A percentile compares a stretch with the other conserved stretches of the same genome.
phyloP scores from a whole-genome alignment of 2,113 vertebrate genomes.

The Clarias batrachus region DNA sequence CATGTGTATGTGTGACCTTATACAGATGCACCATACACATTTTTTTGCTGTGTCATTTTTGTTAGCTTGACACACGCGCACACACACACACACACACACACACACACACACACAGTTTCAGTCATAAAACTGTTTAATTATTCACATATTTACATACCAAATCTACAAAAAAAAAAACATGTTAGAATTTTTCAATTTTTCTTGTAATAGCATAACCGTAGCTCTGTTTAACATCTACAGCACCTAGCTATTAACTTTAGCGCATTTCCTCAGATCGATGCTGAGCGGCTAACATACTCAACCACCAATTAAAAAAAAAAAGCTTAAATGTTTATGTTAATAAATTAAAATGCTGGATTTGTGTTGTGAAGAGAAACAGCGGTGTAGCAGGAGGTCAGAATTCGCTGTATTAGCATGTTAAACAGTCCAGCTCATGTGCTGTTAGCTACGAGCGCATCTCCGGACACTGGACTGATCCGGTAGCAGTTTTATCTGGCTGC shows the following conservation, averaged over 20 bases:
- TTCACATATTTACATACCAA: constrained; percentile 73
- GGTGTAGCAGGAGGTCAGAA: constrained; percentile 7
- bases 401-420: not conserved
- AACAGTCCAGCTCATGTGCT: not conserved
- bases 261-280: constrained; percentile 57
- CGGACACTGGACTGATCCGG: constrained; percentile 4
- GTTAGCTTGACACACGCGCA: not conserved
- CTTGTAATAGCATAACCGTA: constrained; percentile 40
- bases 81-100: not conserved
- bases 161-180: constrained; percentile 76
- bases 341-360: not conserved
- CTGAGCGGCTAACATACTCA: constrained; percentile 53
- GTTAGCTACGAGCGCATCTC: not conserved
- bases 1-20: not conserved
- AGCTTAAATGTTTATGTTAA: constrained; percentile 23
- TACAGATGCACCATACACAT: not conserved
- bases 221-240: constrained; percentile 32
- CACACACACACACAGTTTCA: constrained; percentile 18
- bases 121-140: constrained; percentile 74
- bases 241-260: constrained; percentile 60
- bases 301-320: constrained; percentile 16
- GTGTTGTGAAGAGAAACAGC: constrained; percentile 17
- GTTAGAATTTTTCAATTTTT: constrained; percentile 66
- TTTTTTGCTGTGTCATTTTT: not conserved
- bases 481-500: constrained; percentile 4